These are phyloP conservation scores for Sebastes umbrosus DNA, from an alignment of 2,797 vertebrate genomes.

Conservation along the genomic window DNA sequence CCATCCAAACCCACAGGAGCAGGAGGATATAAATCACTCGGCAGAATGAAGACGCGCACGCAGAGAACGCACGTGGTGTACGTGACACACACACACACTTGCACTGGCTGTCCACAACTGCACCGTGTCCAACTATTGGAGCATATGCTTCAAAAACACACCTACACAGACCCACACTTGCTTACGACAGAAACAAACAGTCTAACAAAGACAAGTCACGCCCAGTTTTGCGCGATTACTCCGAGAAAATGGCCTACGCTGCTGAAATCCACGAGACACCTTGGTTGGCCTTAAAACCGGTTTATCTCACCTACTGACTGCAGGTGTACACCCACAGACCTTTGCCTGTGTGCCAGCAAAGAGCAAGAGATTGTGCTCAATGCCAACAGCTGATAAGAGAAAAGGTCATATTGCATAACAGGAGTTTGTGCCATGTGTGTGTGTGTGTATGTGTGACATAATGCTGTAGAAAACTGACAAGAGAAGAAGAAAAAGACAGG, in stretches of 20 bases:
- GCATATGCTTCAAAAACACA: constrained; percentile 45
- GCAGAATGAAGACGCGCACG: constrained; percentile 51
- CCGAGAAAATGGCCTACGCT: constrained; percentile 16
- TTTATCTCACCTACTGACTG: constrained; percentile 53
- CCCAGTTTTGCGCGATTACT: constrained; percentile 47
- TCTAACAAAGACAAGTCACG: constrained; percentile 51
- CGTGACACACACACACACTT: constrained; percentile 22
- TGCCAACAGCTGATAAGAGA: constrained; percentile 75
- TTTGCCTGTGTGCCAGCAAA: constrained; percentile 47
- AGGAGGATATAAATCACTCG: constrained; percentile 73
- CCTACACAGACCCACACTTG: constrained; percentile 16
- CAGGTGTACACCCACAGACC: constrained; percentile 52
- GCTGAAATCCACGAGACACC: not conserved
- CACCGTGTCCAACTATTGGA: constrained; percentile 24
- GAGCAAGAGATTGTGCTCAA: constrained; percentile 43
- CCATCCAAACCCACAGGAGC: constrained; percentile 69
- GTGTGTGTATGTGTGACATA: constrained; percentile 46
- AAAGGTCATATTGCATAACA: constrained; percentile 78
- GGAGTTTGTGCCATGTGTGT: constrained; percentile 26
- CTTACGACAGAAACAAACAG: not conserved
- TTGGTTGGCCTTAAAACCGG: constrained; percentile 30
- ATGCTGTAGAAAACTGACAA: constrained; percentile 36
- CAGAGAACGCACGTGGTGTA: constrained; percentile 43
- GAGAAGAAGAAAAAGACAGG: not conserved
- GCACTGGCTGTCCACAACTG: constrained; percentile 8